Evolutionary conservation across 2,113 vertebrate species (phyloP).

Genomic region (Myiagra hebetior): DNA sequence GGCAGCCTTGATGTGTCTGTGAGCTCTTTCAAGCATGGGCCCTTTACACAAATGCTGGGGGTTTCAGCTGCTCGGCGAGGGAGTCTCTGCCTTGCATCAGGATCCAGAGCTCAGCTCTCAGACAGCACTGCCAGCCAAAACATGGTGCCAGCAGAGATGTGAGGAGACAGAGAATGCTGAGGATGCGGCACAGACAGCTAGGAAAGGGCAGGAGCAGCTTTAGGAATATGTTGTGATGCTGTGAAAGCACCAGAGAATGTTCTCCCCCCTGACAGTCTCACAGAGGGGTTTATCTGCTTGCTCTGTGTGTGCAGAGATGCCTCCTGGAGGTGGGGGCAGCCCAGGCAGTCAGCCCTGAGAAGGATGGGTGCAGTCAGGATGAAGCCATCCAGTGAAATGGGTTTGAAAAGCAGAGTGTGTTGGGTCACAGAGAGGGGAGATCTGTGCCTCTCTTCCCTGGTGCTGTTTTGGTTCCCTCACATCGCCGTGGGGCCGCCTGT

Average conservation of each 20-base stretch:
- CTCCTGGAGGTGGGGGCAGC: not conserved
- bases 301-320: not conserved
- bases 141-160: not conserved
- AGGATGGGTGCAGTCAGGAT: not conserved
- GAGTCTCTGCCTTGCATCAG: not conserved
- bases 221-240: not conserved
- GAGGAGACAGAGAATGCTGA: not conserved
- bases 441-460: not conserved
- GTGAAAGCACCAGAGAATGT: not conserved
- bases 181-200: not conserved
- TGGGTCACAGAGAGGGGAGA: not conserved
- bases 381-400: not conserved
- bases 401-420: not conserved
- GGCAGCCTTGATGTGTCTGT: not conserved
- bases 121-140: not conserved
- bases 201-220: not conserved
- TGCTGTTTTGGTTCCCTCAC: not conserved
- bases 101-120: not conserved
- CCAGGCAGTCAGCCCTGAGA: not conserved
- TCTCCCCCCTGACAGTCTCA: not conserved
- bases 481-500: accelerated
- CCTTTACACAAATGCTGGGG: not conserved
- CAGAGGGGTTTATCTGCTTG: not conserved
- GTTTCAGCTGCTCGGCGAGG: not conserved
- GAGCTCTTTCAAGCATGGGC: not conserved